These are phyloP conservation scores for Hemicentrotus pulcherrimus DNA, from an alignment of 35 echinoderm and acorn worm genomes.

Conservation along the genomic window DNA sequence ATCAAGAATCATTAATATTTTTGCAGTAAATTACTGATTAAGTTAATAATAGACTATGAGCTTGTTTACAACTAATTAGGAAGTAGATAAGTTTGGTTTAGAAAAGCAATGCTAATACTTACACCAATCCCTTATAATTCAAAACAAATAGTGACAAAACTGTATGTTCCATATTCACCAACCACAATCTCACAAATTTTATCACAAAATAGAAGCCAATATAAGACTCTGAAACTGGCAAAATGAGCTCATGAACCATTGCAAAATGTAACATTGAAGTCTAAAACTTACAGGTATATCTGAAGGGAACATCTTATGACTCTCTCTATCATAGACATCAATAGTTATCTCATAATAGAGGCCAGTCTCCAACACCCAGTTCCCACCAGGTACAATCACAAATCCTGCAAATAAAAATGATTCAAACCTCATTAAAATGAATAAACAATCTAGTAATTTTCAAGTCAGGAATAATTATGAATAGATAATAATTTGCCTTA, in stretches of 20 bases:
- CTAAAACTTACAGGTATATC: conserved; percentile 80
- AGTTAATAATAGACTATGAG: not conserved
- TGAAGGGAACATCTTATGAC: conserved; percentile 92
- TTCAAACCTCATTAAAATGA: not conserved
- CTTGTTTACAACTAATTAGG: not conserved
- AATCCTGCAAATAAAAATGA: conserved; percentile 67
- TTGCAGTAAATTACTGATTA: not conserved
- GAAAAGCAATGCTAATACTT: not conserved
- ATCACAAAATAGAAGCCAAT: too few relatives aligned
- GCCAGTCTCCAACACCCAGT: conserved; percentile 83
- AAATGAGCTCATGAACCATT: not conserved
- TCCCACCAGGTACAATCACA: conserved; percentile 89
- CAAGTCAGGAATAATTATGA: too few relatives aligned
- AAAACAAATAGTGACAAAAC: not conserved
- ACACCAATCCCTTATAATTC: not conserved
- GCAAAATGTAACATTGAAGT: not conserved
- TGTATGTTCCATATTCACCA: not conserved
- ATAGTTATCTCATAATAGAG: conserved; percentile 81
- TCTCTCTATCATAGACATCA: conserved; percentile 91
- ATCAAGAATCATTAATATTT: not conserved
- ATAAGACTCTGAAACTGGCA: not conserved
- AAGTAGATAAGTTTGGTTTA: not conserved
- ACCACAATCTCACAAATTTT: not conserved
- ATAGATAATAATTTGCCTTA: too few relatives aligned
- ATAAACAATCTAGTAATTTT: too few relatives aligned